Conservation (phyloP, 2,888 invertebrate genomes). For the Pardosa pseudoannulata region DNA sequence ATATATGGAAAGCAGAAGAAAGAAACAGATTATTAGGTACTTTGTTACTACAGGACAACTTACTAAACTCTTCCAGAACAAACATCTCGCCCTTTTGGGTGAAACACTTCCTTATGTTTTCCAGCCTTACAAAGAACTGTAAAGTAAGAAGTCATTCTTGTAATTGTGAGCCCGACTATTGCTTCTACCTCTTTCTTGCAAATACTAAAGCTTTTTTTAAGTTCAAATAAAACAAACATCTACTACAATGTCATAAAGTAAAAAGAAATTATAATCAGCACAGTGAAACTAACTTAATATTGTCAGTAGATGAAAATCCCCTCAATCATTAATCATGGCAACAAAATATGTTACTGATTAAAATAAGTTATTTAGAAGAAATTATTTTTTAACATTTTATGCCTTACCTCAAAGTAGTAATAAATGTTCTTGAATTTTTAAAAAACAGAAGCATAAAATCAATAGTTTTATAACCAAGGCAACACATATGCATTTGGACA, state of each 20-base stretch:
- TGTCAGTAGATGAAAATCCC: too few species aligned
- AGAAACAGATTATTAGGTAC: slow-evolving; percentile 71
- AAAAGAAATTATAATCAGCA: slow-evolving; percentile 22
- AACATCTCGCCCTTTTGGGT: slow-evolving; percentile 99
- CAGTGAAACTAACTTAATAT: slow-evolving; percentile 15
- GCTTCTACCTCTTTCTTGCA: slow-evolving; percentile 71
- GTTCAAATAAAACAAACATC: slow-evolving; percentile 62
- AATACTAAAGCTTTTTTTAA: slow-evolving; percentile 50
- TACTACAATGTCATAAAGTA: slow-evolving; percentile 60
- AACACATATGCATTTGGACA: too few species aligned
- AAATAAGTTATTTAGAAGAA: too few species aligned
- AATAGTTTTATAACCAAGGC: too few species aligned
- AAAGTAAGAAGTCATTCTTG: slow-evolving; percentile 79
- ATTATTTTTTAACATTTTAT: too few species aligned
- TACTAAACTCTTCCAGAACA: slow-evolving; percentile 99
- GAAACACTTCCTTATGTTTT: slow-evolving; percentile 99
- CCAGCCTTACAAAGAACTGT: slow-evolving; percentile 99
- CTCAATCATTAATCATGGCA: too few species aligned
- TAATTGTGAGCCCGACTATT: slow-evolving; percentile 60
- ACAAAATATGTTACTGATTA: too few species aligned
- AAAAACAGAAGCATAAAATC: too few species aligned
- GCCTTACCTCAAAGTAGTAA: too few species aligned
- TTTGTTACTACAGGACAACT: slow-evolving; percentile 80
- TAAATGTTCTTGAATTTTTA: too few species aligned
- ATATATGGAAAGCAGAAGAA: slow-evolving; percentile 74